Evolutionary conservation across 2,797 vertebrate genomes (phyloP).

Genomic region (Silurus aristotelis): DNA sequence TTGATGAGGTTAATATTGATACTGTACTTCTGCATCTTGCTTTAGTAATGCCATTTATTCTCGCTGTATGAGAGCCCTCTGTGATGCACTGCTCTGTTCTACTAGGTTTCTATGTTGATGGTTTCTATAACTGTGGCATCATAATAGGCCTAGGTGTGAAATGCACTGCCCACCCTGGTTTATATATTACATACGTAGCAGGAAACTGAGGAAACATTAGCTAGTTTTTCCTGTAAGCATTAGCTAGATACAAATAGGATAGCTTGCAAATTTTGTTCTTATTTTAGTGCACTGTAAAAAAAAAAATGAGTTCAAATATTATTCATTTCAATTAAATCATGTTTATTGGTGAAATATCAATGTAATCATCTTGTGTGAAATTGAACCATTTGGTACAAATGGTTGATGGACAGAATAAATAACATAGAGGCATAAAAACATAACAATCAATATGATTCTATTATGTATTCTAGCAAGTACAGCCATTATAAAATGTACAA

Average conservation of each 20-base stretch:
- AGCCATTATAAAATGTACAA: neutral
- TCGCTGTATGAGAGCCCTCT: too few relatives aligned
- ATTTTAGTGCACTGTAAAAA: neutral
- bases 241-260: neutral
- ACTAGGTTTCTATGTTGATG: too few relatives aligned
- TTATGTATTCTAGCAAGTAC: neutral
- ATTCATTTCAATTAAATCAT: neutral
- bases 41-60: too few relatives aligned
- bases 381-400: neutral
- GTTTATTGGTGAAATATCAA: neutral
- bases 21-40: too few relatives aligned
- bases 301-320: neutral
- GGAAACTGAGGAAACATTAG: neutral
- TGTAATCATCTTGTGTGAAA: neutral
- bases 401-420: neutral
- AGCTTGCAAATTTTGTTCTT: neutral
- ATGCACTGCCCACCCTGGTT: too few relatives aligned
- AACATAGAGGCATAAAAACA: too few relatives aligned
- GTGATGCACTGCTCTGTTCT: too few relatives aligned
- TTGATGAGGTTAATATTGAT: too few relatives aligned
- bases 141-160: too few relatives aligned
- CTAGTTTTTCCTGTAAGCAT: neutral
- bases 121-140: too few relatives aligned
- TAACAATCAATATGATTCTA: neutral
- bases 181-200: too few relatives aligned